These are phyloP conservation scores for Pachydiplax longipennis DNA, from an alignment of 2,888 invertebrate species.

Conservation along the genomic window DNA sequence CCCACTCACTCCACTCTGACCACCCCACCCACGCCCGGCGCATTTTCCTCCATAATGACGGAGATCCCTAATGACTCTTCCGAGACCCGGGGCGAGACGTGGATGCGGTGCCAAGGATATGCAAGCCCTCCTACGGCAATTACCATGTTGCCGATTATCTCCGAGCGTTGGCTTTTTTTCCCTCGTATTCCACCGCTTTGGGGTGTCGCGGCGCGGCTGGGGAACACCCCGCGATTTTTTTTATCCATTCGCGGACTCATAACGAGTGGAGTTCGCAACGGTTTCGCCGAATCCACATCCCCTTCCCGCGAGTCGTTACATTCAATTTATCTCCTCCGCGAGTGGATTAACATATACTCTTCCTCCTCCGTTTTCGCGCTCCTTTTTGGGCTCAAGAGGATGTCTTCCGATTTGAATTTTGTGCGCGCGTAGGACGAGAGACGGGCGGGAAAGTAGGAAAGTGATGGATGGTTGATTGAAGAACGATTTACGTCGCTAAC, in stretches of 20 bases:
- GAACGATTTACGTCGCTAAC: constrained; percentile 35
- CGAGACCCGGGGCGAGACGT: neutral
- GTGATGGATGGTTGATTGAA: constrained; percentile 6
- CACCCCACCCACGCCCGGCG: constrained; percentile 54
- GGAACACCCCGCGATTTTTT: neutral
- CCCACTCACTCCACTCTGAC: constrained; percentile 34
- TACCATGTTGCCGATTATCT: constrained; percentile 39
- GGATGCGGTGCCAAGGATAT: neutral
- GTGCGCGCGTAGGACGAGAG: neutral
- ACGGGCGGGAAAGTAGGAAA: neutral
- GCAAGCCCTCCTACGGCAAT: constrained; percentile 15
- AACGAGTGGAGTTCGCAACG: neutral
- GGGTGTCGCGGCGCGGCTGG: neutral
- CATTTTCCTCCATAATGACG: constrained; percentile 50
- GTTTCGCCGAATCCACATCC: neutral
- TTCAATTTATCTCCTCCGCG: neutral
- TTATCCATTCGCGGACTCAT: neutral
- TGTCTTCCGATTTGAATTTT: neutral
- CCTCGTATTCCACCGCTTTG: neutral
- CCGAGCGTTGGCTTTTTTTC: neutral
- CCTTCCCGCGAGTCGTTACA: neutral
- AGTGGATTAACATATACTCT: neutral
- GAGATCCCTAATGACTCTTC: constrained; percentile 32
- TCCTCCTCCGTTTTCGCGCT: neutral
- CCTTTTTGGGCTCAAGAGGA: neutral